Base-by-base conservation (phyloP, 23 tunicate genomes). In the Ciona savignyi region DNA sequence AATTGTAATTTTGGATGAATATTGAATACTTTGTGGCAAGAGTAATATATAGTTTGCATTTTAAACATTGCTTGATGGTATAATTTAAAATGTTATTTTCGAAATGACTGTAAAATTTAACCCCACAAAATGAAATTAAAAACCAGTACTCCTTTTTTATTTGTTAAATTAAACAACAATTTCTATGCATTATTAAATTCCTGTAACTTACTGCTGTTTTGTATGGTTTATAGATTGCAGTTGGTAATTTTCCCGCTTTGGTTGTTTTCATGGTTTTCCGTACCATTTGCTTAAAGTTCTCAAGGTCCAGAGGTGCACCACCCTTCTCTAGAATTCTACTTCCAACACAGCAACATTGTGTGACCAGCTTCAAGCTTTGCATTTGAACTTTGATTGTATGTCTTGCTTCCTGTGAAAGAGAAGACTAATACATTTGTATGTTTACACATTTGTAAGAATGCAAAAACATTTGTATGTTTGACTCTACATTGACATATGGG, bases 341-440 rank as follows among this genome's bases (percentile, higher is more conserved):
- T 11, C 82, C 90, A 4, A 85, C 90, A 15, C 33, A 35, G 33
- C 90, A 85, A 33, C 90, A 85, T 30, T 78, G 79, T 3, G 82
- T 78, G 19, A 85, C 81, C 70, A 85, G 27, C 70, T 85, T 67
- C 4, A 85, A 25, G 62, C 77, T 85, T 2, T 78, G 69, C 75
- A 71, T 78, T 48, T 85, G 90, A 48, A 61, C 33, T 72, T 85
- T 77, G 26, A 78, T 80, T 22, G 76, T 65, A 19, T 51, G 60
- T 65, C 67, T 78, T 4, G 90, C 90, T 72, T 78, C 51, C 90
- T 85, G 70, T 9, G 3, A 48, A 48, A n/a, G 30, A 30, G 11
- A 70, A 30, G 22, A 1, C n/a, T n/a, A n/a, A n/a, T n/a, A 49
- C 19, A 11, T 49, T 49, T 49, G 20, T 11, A 49, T 11, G 20